Conservation (phyloP, 2,797 vertebrate species). For the Eulemur mongoz region DNA sequence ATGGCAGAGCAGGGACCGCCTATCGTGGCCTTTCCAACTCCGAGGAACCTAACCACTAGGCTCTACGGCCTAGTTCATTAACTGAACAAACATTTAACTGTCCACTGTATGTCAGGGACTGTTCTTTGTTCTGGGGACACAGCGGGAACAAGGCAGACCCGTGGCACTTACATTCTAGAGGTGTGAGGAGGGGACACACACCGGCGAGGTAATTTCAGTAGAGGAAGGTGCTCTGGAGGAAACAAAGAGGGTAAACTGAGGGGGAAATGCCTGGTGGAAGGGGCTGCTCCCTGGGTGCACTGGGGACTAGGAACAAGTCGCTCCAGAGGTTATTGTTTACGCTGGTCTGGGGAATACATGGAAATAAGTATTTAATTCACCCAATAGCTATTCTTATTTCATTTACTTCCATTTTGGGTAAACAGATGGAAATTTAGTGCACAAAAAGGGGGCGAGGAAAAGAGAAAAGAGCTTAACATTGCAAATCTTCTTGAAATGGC, state of each 20-base stretch:
- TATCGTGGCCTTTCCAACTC: not conserved
- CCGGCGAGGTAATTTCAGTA: not conserved
- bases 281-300: not conserved
- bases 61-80: not conserved
- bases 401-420: slow-evolving; percentile 74
- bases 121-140: not conserved
- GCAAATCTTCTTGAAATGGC: slow-evolving; percentile 77
- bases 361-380: slow-evolving; percentile 43
- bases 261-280: not conserved
- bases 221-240: not conserved
- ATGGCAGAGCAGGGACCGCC: not conserved
- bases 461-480: slow-evolving; percentile 76
- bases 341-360: not conserved
- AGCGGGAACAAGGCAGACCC: too few species aligned
- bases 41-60: not conserved
- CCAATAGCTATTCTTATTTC: slow-evolving; percentile 46
- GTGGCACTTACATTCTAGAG: not conserved
- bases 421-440: slow-evolving; percentile 82
- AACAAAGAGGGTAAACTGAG: not conserved
- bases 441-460: slow-evolving; percentile 42
- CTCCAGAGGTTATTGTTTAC: not conserved
- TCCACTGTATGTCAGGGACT: not conserved
- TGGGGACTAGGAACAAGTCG: not conserved
- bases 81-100: not conserved
- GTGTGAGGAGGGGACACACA: not conserved